Percentiles rank a stretch among this genome's conserved stretches.
phyloP scores from a whole-genome alignment of 2,113 vertebrate genomes.

The Rostratula benghalensis region DNA sequence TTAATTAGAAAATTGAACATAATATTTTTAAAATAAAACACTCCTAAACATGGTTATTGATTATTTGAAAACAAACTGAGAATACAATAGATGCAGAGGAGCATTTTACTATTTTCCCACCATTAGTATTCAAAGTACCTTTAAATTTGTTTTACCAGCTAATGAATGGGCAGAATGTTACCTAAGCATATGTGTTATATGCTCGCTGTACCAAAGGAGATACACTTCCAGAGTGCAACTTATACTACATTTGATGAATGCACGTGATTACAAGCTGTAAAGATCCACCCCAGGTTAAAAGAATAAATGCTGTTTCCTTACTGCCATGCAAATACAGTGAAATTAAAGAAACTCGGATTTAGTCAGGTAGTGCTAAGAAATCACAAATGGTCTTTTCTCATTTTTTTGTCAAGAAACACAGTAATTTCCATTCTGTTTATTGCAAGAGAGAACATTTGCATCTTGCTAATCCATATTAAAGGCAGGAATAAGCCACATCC shows the following conservation, averaged over 20 bases:
- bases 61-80: neutral
- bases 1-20: neutral
- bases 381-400: neutral
- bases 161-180: neutral
- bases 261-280: neutral
- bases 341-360: neutral
- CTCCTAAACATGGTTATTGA: neutral
- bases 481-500: neutral
- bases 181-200: too few relatives aligned
- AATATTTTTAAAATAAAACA: neutral
- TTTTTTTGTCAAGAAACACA: neutral
- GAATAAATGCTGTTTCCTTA: neutral
- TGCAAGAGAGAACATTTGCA: neutral
- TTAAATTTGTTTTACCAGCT: neutral
- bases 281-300: neutral
- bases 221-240: neutral
- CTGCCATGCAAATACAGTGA: neutral
- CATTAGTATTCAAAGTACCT: neutral
- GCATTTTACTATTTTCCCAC: neutral
- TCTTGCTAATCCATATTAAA: neutral
- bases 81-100: neutral
- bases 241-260: neutral
- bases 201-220: neutral
- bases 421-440: neutral
- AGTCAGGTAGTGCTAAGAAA: neutral